These are phyloP conservation scores for Urophycis tenuis DNA, from an alignment of 2,797 vertebrate species.

Conservation along the genomic window DNA sequence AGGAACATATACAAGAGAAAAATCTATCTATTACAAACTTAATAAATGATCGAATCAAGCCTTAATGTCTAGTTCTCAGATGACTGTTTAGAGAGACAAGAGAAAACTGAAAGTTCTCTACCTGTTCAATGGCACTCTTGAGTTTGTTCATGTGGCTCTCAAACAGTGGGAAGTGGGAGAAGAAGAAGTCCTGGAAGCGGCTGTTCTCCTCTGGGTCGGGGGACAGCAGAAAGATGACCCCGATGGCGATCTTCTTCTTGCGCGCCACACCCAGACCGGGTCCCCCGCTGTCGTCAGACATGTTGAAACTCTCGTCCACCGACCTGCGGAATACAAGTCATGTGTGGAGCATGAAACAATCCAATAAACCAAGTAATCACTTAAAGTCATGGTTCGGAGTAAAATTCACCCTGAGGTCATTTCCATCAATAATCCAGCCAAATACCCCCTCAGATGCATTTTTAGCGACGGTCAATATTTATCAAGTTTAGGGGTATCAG, in stretches of 20 bases:
- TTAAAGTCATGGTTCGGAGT: no score
- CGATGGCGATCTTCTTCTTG: conserved; percentile 98
- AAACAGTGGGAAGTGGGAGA: conserved; percentile 98
- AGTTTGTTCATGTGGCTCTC: conserved; percentile 99
- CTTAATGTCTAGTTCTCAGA: neutral
- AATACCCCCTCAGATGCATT: no score
- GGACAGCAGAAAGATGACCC: conserved; percentile 91
- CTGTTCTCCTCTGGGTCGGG: conserved; percentile 84
- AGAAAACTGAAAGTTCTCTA: conserved; percentile 43
- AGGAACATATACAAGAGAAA: neutral
- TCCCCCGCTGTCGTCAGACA: conserved; percentile 91
- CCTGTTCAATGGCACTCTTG: conserved; percentile 96
- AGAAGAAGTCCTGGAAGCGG: conserved; percentile 98
- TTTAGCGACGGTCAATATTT: no score
- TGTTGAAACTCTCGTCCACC: conserved; percentile 97
- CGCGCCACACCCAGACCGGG: conserved; percentile 82
- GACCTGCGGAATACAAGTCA: conserved; percentile 71
- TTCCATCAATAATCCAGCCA: no score
- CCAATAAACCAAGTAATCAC: neutral
- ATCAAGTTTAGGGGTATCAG: no score
- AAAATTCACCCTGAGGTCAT: no score
- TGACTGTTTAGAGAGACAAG: neutral
- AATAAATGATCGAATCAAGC: neutral
- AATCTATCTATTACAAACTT: neutral
- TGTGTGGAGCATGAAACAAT: neutral